Conservation (phyloP, 2,113 vertebrate species). For the Cyprinodon tularosa region DNA sequence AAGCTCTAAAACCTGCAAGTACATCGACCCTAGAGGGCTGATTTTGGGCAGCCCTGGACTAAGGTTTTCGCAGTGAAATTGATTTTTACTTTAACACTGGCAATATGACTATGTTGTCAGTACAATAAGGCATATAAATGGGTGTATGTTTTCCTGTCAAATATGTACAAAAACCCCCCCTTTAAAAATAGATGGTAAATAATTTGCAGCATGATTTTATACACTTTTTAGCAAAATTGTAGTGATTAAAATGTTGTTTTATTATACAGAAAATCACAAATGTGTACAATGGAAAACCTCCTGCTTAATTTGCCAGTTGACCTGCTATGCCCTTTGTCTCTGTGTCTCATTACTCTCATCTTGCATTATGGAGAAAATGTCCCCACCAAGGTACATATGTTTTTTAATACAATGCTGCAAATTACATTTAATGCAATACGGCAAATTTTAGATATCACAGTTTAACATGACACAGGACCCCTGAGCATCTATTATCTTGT, state of each 20-base stretch:
- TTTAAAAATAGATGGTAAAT: background rate
- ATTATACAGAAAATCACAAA: background rate
- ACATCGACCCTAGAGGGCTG: too few species aligned
- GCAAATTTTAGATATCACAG: too few species aligned
- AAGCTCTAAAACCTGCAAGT: too few species aligned
- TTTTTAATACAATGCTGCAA: too few species aligned
- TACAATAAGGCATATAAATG: background rate
- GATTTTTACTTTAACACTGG: too few species aligned
- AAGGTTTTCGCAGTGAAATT: too few species aligned
- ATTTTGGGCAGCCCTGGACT: too few species aligned
- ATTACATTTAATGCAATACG: too few species aligned
- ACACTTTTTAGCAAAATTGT: background rate
- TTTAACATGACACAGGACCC: too few species aligned
- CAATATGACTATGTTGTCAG: background rate
- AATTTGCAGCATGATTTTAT: background rate
- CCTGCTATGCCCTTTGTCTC: background rate
- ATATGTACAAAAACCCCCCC: background rate
- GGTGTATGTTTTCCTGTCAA: background rate
- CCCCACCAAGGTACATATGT: too few species aligned
- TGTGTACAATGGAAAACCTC: background rate
- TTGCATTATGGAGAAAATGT: background rate
- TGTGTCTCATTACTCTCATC: background rate
- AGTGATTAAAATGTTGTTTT: background rate
- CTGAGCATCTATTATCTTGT: too few species aligned
- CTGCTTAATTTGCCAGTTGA: background rate